A percentile compares a stretch with the other conserved stretches of the same genome.
These are phyloP conservation scores for Notechis scutatus DNA, from an alignment of 2,113 vertebrate genomes.

Conservation along the genomic window DNA sequence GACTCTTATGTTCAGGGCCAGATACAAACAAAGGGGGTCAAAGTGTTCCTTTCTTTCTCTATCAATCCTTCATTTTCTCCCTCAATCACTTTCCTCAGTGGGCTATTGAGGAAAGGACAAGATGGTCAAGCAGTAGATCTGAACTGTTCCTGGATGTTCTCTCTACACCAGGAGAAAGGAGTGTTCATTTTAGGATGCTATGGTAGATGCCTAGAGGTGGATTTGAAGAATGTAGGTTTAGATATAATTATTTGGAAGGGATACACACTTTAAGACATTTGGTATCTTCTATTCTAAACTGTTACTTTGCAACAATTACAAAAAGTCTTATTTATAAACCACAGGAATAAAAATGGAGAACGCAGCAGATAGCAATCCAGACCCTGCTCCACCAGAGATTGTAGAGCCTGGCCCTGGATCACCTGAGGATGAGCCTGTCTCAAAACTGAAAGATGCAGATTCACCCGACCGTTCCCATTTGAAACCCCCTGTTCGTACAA, in stretches of 20 bases:
- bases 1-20: not conserved
- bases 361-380: not conserved
- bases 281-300: not conserved
- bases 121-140: not conserved
- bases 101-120: not conserved
- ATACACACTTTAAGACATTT: not conserved
- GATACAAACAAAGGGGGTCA: not conserved
- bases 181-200: not conserved
- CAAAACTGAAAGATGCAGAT: not conserved
- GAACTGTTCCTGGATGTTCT: not conserved
- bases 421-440: not conserved
- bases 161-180: too few species aligned
- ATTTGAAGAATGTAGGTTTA: not conserved
- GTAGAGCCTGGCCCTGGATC: not conserved
- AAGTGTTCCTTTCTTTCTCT: not conserved
- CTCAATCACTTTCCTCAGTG: not conserved
- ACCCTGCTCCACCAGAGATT: not conserved
- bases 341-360: conserved; percentile 48
- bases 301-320: not conserved
- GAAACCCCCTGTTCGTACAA: not conserved
- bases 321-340: not conserved
- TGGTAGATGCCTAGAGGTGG: not conserved
- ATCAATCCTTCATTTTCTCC: not conserved
- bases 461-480: rapidly evolving
- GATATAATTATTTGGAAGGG: not conserved